phyloP scores from a whole-genome alignment of 2,113 vertebrate genomes.

The Chloebia gouldiae region DNA sequence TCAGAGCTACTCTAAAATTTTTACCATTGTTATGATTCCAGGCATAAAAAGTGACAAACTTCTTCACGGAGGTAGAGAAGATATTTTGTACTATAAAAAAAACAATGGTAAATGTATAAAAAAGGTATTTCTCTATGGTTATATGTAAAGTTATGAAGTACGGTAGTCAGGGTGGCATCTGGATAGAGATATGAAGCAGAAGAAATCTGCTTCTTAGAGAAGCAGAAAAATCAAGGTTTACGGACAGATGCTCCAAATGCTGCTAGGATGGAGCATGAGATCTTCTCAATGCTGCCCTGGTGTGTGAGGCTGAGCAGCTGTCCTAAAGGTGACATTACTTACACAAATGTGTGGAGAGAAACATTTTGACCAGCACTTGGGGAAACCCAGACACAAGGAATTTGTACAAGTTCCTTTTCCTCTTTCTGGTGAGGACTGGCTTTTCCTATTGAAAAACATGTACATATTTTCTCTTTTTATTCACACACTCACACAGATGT shows the following conservation, averaged over 20 bases:
- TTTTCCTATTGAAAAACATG: neutral
- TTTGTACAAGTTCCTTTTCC: neutral
- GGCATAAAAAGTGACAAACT: neutral
- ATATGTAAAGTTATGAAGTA: neutral
- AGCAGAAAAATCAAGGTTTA: neutral
- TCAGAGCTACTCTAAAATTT: neutral
- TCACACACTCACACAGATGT: rapidly evolving
- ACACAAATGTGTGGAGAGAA: rapidly evolving
- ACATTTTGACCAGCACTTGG: neutral
- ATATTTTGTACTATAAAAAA: neutral
- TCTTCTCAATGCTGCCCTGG: neutral
- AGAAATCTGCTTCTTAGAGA: neutral
- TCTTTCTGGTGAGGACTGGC: neutral
- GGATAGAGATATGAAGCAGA: neutral
- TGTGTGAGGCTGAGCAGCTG: neutral
- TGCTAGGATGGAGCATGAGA: rapidly evolving
- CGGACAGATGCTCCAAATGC: neutral
- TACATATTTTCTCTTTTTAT: neutral
- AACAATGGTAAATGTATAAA: neutral
- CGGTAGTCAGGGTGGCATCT: neutral
- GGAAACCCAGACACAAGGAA: neutral
- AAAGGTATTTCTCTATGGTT: rapidly evolving
- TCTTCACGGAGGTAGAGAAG: neutral
- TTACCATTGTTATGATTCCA: neutral
- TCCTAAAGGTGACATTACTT: neutral